These are phyloP conservation scores for Arctocebus calabarensis DNA, from an alignment of 2,797 vertebrate genomes.

Conservation along the genomic window DNA sequence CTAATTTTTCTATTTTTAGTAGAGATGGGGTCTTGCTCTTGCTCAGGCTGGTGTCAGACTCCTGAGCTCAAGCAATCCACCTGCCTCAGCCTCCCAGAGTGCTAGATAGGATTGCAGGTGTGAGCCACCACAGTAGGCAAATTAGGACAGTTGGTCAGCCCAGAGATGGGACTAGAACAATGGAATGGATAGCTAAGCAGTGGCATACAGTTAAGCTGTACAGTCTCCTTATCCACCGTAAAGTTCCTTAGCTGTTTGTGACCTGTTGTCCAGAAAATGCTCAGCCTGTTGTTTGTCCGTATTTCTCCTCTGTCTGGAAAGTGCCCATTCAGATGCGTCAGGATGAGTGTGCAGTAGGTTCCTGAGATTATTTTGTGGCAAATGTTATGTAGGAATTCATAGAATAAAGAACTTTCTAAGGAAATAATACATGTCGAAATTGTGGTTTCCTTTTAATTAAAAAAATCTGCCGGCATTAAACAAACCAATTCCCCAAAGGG, in stretches of 20 bases:
- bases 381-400: not conserved
- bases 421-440: conserved; percentile 65
- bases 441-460: conserved; percentile 58
- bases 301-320: not conserved
- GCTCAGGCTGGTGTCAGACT: too few relatives aligned
- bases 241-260: not conserved
- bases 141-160: not conserved
- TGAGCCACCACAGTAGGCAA: not conserved
- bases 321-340: not conserved
- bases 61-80: too few relatives aligned
- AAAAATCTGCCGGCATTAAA: conserved; percentile 1
- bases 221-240: not conserved
- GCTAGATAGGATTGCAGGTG: too few relatives aligned
- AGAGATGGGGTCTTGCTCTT: too few relatives aligned
- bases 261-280: not conserved
- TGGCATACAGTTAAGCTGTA: not conserved
- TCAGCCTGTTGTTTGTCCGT: not conserved
- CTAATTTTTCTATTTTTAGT: too few relatives aligned
- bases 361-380: conserved; percentile 21
- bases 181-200: not conserved
- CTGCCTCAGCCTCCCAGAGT: too few relatives aligned
- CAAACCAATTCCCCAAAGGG: conserved; percentile 46
- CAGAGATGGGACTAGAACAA: not conserved
- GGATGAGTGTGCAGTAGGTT: conserved; percentile 54
- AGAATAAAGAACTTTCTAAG: conserved; percentile 68